Base-by-base conservation (phyloP, 1,140 invertebrate species). In the Anthonomus grandis region DNA sequence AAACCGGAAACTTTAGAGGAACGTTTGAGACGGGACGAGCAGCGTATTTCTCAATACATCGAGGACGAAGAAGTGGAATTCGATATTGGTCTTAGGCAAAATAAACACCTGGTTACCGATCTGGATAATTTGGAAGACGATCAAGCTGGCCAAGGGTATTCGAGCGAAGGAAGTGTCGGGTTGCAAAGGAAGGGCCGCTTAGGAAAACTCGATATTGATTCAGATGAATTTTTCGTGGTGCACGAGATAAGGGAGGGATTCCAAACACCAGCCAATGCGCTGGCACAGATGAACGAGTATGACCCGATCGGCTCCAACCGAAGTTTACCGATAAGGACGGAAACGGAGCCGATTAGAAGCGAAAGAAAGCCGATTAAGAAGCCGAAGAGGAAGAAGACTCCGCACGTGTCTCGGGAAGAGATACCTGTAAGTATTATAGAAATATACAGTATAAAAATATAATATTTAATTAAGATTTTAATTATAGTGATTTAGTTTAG, bases 201-300 rank as follows among this genome's bases (percentile, higher is more conserved):
- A 42, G 55, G 87, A 13, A 57, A 57, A 49, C 22, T 59, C 22
- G 57, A 91, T 75, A 89, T 91, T 51, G 84, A 91, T 66, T 89
- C 89, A 2, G 89, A 93, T 69, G 88, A 91, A 74, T 91, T 91
- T 75, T 91, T 91, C 70, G 74, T 91, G 38, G 77, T 88, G 48
- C 83, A 86, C 49, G 57, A 91, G 74, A 89, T 91, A 59, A 78
- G 86, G 58, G 86, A 90, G 70, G 87, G 86, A 37, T 87, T 90
- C 64, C 80, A 83, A 64, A 79, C 78, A 48, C 79, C 81, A n/a
- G 75, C 74, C 27, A 87, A 86, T 66, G 78, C 81, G 1, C 69
- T 87, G 25, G 76, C 80, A 13, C 74, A 81, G 42, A 77, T 85
- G 59, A 64, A 68, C 52, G 55, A 65, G 22, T 66, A 64, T 21